Percentiles rank a stretch among this genome's conserved stretches.
These are phyloP conservation scores for Marmota monax DNA, from an alignment of 2,113 vertebrate species.

Conservation along the genomic window DNA sequence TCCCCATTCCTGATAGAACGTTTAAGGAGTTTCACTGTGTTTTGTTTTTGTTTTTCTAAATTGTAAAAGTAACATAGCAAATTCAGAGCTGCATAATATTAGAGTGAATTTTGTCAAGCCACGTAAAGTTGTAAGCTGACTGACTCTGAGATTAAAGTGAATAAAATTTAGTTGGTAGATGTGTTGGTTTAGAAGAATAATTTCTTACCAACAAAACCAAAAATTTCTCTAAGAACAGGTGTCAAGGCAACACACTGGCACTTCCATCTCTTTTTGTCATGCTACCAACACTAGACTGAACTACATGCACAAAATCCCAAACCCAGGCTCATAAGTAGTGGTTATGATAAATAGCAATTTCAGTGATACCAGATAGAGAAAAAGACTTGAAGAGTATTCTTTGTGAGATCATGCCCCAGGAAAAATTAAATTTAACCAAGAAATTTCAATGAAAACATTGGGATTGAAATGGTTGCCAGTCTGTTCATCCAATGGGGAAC, in stretches of 20 bases:
- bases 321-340: constrained; percentile 11
- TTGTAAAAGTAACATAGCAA: constrained; percentile 30
- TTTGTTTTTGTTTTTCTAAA: constrained; percentile 27
- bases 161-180: constrained; percentile 62
- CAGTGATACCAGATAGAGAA: constrained; percentile 7
- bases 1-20: background rate
- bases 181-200: constrained; percentile 58
- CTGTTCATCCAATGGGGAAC: constrained; percentile 71
- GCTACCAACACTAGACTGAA: constrained; percentile 67
- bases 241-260: constrained; percentile 67
- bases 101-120: background rate
- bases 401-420: constrained; percentile 28
- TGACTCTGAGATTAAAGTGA: constrained; percentile 64
- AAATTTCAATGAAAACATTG: constrained; percentile 67
- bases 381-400: constrained; percentile 45
- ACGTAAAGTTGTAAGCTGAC: constrained; percentile 37
- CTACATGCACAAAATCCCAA: constrained; percentile 70
- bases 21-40: background rate
- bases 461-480: constrained; percentile 84
- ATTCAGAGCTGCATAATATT: constrained; percentile 32
- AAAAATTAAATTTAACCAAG: constrained; percentile 63
- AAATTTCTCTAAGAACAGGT: constrained; percentile 63
- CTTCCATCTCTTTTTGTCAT: constrained; percentile 44
- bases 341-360: constrained; percentile 44
- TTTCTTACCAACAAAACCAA: constrained; percentile 50